Percentiles rank a stretch among this genome's conserved stretches.
Conservation (phyloP, 1,140 invertebrate genomes). For the Pogonomyrmex barbatus region DNA sequence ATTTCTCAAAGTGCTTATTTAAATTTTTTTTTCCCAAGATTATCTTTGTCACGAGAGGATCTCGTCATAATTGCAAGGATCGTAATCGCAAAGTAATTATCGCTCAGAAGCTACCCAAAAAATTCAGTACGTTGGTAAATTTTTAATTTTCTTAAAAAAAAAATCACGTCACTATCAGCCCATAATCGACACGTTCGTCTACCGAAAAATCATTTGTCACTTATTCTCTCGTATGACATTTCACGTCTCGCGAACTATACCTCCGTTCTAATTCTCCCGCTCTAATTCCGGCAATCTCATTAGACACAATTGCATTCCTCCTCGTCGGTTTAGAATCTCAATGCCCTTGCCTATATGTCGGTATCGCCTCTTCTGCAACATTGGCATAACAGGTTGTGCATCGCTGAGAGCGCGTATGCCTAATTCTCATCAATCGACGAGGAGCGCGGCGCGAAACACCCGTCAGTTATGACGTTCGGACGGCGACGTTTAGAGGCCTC, state of each 20-base stretch:
- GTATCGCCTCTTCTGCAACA: constrained; percentile 1
- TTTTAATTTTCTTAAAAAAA: background rate
- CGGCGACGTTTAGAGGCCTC: background rate
- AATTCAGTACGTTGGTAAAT: background rate
- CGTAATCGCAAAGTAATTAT: background rate
- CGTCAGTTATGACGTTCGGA: constrained; percentile 21
- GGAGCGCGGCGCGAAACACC: constrained; percentile 33
- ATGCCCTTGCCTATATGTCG: background rate
- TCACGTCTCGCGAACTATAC: background rate
- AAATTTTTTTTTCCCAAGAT: background rate
- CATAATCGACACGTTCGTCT: background rate
- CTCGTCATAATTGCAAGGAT: background rate
- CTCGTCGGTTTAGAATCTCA: constrained; percentile 10
- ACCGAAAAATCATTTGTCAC: background rate
- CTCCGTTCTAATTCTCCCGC: constrained; percentile 44
- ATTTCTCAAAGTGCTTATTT: background rate
- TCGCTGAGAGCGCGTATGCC: constrained; percentile 35
- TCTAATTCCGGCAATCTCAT: constrained; percentile 50
- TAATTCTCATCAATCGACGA: constrained; percentile 49
- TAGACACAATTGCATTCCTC: constrained; percentile 49
- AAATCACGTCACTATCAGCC: background rate
- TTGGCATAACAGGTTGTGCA: constrained; percentile 49
- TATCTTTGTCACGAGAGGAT: background rate
- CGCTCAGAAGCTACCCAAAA: background rate
- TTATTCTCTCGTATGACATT: background rate